Conservation (phyloP, 2,113 vertebrate species). For the Canis aureus region DNA sequence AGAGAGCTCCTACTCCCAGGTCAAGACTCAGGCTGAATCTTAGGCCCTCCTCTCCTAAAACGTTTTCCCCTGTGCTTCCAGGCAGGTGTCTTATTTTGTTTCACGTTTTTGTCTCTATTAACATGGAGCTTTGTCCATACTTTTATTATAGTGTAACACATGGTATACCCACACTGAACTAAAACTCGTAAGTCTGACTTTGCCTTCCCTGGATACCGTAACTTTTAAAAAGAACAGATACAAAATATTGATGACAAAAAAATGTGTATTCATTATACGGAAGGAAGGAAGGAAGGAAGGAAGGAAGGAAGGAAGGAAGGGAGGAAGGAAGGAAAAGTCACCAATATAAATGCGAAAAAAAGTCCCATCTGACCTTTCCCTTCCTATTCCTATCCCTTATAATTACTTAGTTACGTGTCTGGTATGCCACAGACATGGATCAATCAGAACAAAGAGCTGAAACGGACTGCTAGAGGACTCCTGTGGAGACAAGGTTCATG, state of each 20-base stretch:
- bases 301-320: too few species aligned
- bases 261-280: background rate
- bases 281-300: background rate
- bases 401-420: background rate
- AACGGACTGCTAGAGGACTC: background rate
- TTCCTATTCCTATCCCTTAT: background rate
- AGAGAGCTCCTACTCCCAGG: background rate
- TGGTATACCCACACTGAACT: background rate
- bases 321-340: background rate
- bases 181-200: background rate
- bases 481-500: background rate
- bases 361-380: background rate
- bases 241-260: background rate
- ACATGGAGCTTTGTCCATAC: background rate
- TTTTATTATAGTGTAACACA: background rate
- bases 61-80: background rate
- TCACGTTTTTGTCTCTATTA: background rate
- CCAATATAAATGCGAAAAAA: background rate
- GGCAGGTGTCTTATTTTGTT: background rate
- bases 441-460: background rate
- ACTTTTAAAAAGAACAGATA: constrained; percentile 28
- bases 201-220: background rate
- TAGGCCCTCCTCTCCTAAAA: background rate
- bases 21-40: background rate
- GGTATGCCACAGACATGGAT: background rate